Evolutionary conservation across 2,113 vertebrate species (phyloP), one percentile per base, ranked within the genome.

Genomic region (Dipodomys merriami): DNA sequence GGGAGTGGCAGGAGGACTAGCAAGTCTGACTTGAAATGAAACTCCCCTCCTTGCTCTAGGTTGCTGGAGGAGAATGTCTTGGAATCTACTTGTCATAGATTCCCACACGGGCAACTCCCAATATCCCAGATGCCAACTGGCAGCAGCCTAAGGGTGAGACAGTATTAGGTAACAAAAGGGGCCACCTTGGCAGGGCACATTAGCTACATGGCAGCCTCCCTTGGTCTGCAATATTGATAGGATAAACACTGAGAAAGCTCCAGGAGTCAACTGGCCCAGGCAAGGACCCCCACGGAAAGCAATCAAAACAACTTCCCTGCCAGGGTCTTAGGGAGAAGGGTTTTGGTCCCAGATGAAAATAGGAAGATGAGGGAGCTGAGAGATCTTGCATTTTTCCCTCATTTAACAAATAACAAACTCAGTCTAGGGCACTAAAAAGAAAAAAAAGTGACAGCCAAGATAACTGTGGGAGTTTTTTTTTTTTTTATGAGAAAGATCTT

Each of bases 61-160:
- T 46, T n/a, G 73, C 88, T 29, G 71, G 93, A 91, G 11, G 7
- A 87, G 19, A 4, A 0, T 69, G 67, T 96, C 93, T 95, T 79
- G 92, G 57, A 96, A 67, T 68, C 86, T 76, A 93, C 72, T 91
- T 83, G 91, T 49, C 90, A 88, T 19, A 69, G 49, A 39, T 87
- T 97, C 94, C 96, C 97, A 97, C 93, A 78, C n/a, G 19, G 35
- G 65, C 93, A 91, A 94, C 90, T 88, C 90, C 95, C 93, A 79
- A 7, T 0, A 5, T 35, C 68, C n/a, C 9, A 49, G 67, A 20
- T 84, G 92, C 86, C 91, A 94, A 76, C 0, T 77, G 89, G 91
- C 86, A 83, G 39, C 86, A 19, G 77, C n/a, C 12, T 9, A 0
- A 0, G 44, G 35, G 64, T 62, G 30, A 79, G 16, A 12, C 7